These are phyloP conservation scores for Drosophila sechellia DNA, from an alignment of 1,140 invertebrate species.

Conservation along the genomic window DNA sequence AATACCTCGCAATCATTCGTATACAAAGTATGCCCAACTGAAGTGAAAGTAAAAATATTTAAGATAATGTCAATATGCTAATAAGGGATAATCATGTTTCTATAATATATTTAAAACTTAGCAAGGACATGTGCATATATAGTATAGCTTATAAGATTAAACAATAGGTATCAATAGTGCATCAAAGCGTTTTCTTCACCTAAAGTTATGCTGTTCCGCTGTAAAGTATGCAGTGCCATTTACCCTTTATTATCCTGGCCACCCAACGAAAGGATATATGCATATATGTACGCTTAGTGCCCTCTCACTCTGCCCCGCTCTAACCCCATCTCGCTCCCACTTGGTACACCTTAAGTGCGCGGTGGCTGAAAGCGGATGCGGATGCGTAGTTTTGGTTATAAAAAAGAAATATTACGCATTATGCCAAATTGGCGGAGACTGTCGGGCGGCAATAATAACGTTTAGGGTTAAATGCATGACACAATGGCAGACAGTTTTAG, in stretches of 20 bases:
- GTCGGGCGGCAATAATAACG: conserved; percentile 80
- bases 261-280: conserved; percentile 36
- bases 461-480: conserved; percentile 75
- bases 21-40: neutral
- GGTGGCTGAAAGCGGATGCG: conserved; percentile 50
- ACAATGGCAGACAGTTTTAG: conserved; percentile 78
- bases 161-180: conserved; percentile 2
- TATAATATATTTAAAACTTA: no score
- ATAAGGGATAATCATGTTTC: neutral
- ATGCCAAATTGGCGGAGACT: conserved; percentile 81
- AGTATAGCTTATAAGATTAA: no score
- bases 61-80: no score
- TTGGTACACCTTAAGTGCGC: conserved; percentile 60
- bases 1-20: neutral
- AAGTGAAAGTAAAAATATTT: neutral
- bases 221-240: conserved; percentile 67
- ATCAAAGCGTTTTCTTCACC: neutral
- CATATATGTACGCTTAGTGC: no score
- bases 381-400: conserved; percentile 74
- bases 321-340: conserved; percentile 17
- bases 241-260: conserved; percentile 71
- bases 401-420: conserved; percentile 83
- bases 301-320: neutral
- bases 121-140: neutral
- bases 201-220: conserved; percentile 9